Evolutionary conservation across 2,797 vertebrate genomes (phyloP), one percentile per base, ranked within the genome.

Genomic region (Hypotaenidia okinawae): DNA sequence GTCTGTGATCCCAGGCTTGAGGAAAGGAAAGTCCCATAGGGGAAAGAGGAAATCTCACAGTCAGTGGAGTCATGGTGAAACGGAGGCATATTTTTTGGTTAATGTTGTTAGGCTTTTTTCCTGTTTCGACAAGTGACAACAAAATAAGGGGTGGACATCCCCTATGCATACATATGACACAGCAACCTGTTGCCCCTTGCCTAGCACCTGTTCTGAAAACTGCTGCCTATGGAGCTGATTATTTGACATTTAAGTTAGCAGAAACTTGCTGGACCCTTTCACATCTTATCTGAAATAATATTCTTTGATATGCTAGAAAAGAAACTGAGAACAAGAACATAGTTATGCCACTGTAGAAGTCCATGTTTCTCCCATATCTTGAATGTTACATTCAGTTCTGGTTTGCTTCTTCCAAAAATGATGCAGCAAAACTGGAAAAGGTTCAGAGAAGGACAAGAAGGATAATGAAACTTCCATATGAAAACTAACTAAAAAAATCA

Each of bases 331-430:
- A 79, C 19, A 76, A 90, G 52, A 82, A 84, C 11, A 14, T 70
- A 64, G 43, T 88, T 88, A 62, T 55, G 80, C n/a, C 55, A 25
- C 37, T 78, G 33, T 66, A 54, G 81, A 93, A 88, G 83, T 76
- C 43, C 7, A 6, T 49, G 25, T 86, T 88, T 90, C 63, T 82
- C 52, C 32, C 13, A 1, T 73, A 43, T 84, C 49, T 82, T 84
- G 51, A 84, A 84, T 59, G n/a, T 76, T 86, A 62, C 27, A 8
- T 52, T 7, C 30, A 72, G 41, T 88, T 90, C n/a, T 89, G 59
- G 17, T 90, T 92, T 93, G 67, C 58, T 79, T 90, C 32, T 84
- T 95, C 55, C 64, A 93, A 58, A 95, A 87, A 69, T 82, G 55
- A 55, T 76, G 81, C 25, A 66, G 35, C 24, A 67, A 43, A 94